These are phyloP conservation scores for Spea multiplicata DNA, from an alignment of 2,113 vertebrate species.

Conservation along the genomic window DNA sequence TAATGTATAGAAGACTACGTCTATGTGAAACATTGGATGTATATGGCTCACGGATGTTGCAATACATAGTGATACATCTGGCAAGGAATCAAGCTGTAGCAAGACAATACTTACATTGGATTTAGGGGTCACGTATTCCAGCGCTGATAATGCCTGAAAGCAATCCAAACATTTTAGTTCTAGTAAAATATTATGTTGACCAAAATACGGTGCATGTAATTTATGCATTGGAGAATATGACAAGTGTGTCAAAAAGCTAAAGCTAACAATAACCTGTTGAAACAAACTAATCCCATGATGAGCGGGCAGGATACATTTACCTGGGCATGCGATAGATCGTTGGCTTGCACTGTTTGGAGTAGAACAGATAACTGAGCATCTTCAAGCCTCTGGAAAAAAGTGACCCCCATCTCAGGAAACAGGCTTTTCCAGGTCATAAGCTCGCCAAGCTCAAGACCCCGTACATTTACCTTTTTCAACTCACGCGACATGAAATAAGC, in stretches of 20 bases:
- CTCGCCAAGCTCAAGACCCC: slow-evolving; percentile 59
- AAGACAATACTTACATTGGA: slow-evolving; percentile 66
- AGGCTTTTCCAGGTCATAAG: slow-evolving; percentile 68
- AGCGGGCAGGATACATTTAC: slow-evolving; percentile 53
- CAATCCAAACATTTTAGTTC: too few species aligned
- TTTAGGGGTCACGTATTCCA: slow-evolving; percentile 68
- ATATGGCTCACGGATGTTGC: too few species aligned
- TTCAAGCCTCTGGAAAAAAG: slow-evolving; percentile 71
- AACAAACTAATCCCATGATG: too few species aligned
- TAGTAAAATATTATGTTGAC: background rate
- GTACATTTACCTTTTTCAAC: slow-evolving; percentile 65
- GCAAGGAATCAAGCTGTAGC: too few species aligned
- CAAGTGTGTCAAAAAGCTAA: too few species aligned
- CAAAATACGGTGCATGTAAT: background rate
- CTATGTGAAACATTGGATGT: too few species aligned
- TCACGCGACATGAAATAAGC: slow-evolving; percentile 73
- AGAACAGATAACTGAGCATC: slow-evolving; percentile 67
- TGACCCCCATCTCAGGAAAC: slow-evolving; percentile 74
- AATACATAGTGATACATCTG: too few species aligned
- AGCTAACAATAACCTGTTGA: too few species aligned
- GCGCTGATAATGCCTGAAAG: slow-evolving; percentile 72
- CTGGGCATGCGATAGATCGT: slow-evolving; percentile 72
- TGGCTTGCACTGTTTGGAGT: slow-evolving; percentile 65
- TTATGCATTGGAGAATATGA: background rate
- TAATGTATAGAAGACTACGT: too few species aligned